These are phyloP conservation scores for Megaleporinus macrocephalus DNA, from an alignment of 2,113 vertebrate species.

Conservation along the genomic window DNA sequence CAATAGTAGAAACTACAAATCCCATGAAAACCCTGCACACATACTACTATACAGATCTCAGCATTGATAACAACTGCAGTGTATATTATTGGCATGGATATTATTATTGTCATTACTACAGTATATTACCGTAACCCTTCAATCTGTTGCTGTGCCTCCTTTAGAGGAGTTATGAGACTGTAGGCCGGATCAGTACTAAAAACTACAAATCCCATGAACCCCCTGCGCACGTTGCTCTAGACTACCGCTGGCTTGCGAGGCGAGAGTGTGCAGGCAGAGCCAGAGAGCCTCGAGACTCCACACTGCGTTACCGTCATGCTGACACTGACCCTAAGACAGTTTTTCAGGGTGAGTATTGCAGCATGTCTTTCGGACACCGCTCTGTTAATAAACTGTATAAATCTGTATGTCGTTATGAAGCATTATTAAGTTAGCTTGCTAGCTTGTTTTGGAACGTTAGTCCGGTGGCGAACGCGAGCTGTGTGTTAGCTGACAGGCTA, in stretches of 20 bases:
- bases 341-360: constrained; percentile 69
- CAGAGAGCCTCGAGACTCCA: constrained; percentile 38
- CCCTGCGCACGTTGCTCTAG: constrained; percentile 12
- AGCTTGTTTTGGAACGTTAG: background rate
- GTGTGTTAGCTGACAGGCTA: constrained; percentile 11
- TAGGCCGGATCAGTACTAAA: background rate
- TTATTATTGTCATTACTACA: too few species aligned
- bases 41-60: too few species aligned
- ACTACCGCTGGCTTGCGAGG: constrained; percentile 15
- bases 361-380: background rate
- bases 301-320: constrained; percentile 67
- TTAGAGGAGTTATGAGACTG: background rate
- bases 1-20: too few species aligned
- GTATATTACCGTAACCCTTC: too few species aligned
- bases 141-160: background rate
- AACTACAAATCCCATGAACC: constrained; percentile 66
- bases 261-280: background rate
- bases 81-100: too few species aligned
- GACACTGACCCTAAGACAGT: constrained; percentile 68
- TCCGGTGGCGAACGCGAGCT: background rate
- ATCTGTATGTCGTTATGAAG: background rate
- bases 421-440: background rate
- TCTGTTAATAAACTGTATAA: background rate
- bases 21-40: too few species aligned
- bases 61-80: too few species aligned